Percentiles rank a stretch among this genome's conserved stretches.
Conservation (phyloP, 92 coral and sea anemone species). For the Desmophyllum pertusum region DNA sequence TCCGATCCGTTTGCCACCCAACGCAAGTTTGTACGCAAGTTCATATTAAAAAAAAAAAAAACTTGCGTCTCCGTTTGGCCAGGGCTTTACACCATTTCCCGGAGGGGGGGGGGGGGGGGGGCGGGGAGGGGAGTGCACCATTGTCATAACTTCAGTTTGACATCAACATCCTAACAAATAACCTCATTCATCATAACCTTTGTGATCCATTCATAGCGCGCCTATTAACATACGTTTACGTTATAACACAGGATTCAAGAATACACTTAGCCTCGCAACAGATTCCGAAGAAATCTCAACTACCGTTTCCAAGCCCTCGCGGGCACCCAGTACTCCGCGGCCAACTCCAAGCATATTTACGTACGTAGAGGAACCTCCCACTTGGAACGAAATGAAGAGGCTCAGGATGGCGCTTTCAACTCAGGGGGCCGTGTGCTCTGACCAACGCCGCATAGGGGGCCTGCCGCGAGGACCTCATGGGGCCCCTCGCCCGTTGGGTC, state of each 20-base stretch:
- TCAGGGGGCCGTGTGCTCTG: conserved; percentile 88
- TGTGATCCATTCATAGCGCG: too few species aligned
- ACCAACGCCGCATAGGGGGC: conserved; percentile 84
- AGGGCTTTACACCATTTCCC: too few species aligned
- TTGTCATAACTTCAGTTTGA: too few species aligned
- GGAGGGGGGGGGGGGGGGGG: too few species aligned
- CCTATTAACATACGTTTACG: background rate
- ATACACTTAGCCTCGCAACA: background rate
- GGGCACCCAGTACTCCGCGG: background rate
- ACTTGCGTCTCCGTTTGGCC: too few species aligned
- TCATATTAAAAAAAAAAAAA: too few species aligned
- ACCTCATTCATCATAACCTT: too few species aligned
- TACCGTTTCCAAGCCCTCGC: background rate
- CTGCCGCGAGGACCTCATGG: conserved; percentile 51
- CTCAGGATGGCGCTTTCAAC: conserved; percentile 71
- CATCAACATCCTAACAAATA: too few species aligned
- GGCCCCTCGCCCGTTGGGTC: conserved; percentile 73
- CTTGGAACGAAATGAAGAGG: conserved; percentile 72
- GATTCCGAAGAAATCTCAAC: background rate
- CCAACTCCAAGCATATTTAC: conserved; percentile 25
- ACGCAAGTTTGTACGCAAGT: too few species aligned
- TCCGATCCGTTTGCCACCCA: too few species aligned
- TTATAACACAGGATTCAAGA: conserved; percentile 1
- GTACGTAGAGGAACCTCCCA: conserved; percentile 70
- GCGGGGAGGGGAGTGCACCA: background rate